Percentiles rank a stretch among this genome's conserved stretches.
These are phyloP conservation scores for Psilopogon haemacephalus DNA, from an alignment of 2,113 vertebrate genomes.

Conservation along the genomic window DNA sequence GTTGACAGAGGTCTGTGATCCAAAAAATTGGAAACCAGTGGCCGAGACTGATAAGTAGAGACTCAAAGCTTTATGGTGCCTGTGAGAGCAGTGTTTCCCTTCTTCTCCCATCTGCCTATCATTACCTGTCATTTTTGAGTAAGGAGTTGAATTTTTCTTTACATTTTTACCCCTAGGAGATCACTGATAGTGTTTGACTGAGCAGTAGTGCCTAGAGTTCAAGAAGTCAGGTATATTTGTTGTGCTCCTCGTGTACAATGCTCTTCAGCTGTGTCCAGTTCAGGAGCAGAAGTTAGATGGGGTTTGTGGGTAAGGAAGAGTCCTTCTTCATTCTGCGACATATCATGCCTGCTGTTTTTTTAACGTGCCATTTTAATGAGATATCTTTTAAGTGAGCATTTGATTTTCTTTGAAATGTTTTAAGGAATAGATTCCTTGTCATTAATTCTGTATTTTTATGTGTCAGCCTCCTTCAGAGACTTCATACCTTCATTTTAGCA, in stretches of 20 bases:
- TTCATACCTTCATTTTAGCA: slow-evolving; percentile 23
- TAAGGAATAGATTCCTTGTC: slow-evolving; percentile 24
- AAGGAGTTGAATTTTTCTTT: slow-evolving; percentile 21
- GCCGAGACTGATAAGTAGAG: slow-evolving; percentile 37
- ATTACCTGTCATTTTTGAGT: slow-evolving; percentile 51
- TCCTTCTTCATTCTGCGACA: not conserved
- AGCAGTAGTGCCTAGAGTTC: not conserved
- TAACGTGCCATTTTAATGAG: slow-evolving; percentile 16
- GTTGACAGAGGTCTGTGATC: slow-evolving; percentile 66
- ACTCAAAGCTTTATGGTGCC: slow-evolving; percentile 57
- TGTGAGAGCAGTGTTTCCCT: slow-evolving; percentile 35
- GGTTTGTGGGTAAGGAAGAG: not conserved
- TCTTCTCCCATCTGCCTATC: slow-evolving; percentile 56
- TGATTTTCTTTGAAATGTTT: slow-evolving; percentile 30
- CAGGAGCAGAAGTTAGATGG: not conserved
- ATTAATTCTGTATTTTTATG: slow-evolving; percentile 23
- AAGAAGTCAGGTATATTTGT: not conserved
- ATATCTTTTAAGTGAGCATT: slow-evolving; percentile 5
- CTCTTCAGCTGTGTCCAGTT: not conserved
- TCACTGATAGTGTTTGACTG: slow-evolving; percentile 48
- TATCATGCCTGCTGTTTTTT: not conserved
- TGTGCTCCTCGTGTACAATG: not conserved
- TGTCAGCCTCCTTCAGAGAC: slow-evolving; percentile 5
- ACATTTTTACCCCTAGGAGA: slow-evolving; percentile 21
- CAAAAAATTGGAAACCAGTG: slow-evolving; percentile 68